Percentiles rank a stretch among this genome's conserved stretches.
Conservation (phyloP, 92 coral and sea anemone genomes). For the Epizoanthus illoricatus region DNA sequence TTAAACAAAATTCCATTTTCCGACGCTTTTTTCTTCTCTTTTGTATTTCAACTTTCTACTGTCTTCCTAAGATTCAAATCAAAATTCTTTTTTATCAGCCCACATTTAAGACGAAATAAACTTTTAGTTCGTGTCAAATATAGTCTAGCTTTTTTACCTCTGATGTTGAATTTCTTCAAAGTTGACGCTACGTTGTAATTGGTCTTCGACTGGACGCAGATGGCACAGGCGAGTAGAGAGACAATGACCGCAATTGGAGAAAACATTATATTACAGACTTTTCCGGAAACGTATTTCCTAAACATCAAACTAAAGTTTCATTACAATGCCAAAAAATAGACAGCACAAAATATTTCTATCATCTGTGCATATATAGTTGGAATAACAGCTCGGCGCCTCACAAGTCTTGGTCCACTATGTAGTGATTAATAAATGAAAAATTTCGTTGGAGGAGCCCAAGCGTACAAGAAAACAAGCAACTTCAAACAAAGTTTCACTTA, state of each 20-base stretch:
- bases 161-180: slow-evolving; percentile 25
- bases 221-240: slow-evolving; percentile 22
- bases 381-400: background rate
- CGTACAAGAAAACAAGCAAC: slow-evolving; percentile 26
- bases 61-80: background rate
- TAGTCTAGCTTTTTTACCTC: background rate
- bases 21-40: background rate
- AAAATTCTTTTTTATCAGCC: background rate
- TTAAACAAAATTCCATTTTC: background rate
- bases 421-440: slow-evolving; percentile 33
- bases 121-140: no score
- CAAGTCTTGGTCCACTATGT: background rate
- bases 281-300: background rate
- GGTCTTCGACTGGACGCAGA: slow-evolving; percentile 32
- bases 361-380: slow-evolving; percentile 7
- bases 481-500: background rate
- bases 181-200: slow-evolving; percentile 25
- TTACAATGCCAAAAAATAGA: background rate
- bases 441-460: slow-evolving; percentile 25
- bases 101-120: background rate
- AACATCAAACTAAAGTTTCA: background rate
- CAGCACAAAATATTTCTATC: background rate
- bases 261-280: slow-evolving; percentile 19
- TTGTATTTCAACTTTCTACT: background rate
- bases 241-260: background rate